Evolutionary conservation across 1,140 invertebrate genomes (phyloP).

Genomic region (Rhopalosiphum padi): DNA sequence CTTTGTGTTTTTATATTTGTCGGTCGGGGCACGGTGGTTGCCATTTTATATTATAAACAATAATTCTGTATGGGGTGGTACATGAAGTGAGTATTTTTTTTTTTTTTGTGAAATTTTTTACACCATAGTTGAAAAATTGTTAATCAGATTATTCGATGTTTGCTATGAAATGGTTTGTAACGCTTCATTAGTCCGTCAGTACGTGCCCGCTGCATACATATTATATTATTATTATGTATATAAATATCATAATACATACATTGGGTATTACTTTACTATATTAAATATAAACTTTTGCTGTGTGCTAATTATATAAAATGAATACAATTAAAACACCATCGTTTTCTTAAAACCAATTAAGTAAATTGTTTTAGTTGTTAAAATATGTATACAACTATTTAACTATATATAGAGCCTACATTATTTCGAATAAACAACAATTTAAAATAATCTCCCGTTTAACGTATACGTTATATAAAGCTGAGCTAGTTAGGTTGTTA

Average conservation of each 20-base stretch:
- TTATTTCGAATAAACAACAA: neutral
- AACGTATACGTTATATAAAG: neutral
- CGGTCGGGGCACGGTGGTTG: neutral
- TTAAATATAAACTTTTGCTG: neutral
- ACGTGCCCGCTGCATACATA: neutral
- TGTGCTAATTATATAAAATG: neutral
- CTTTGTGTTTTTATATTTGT: neutral
- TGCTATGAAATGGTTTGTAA: neutral
- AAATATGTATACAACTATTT: neutral
- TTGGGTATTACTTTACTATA: neutral
- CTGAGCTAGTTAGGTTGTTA: neutral
- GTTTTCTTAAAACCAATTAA: neutral
- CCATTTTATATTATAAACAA: neutral
- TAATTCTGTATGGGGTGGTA: neutral
- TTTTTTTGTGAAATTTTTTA: neutral
- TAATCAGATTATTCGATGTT: neutral
- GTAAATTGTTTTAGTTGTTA: conserved; percentile 7
- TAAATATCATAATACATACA: neutral
- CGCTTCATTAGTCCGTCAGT: too few relatives aligned
- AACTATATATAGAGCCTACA: neutral
- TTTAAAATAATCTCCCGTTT: neutral
- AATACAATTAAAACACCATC: neutral
- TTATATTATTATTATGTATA: neutral
- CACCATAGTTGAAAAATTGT: neutral
- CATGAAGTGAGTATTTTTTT: neutral